These are phyloP conservation scores for Xiphophorus couchianus DNA, from an alignment of 2,113 vertebrate species.

Conservation along the genomic window DNA sequence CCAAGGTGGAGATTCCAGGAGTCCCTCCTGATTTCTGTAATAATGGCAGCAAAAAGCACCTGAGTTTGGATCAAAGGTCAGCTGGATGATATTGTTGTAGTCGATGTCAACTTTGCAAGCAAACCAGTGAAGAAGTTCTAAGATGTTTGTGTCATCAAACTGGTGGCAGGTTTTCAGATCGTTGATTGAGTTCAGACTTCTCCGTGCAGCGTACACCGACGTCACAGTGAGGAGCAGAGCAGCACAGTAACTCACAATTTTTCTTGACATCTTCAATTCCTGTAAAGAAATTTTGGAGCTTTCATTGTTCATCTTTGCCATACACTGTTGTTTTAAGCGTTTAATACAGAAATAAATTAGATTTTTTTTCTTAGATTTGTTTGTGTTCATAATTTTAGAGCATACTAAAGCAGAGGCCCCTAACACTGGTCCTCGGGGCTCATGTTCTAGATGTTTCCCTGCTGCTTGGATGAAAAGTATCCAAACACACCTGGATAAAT, in stretches of 20 bases:
- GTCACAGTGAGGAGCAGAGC: background rate
- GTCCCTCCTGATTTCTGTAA: background rate
- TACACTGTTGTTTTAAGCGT: background rate
- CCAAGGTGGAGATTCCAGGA: rapidly evolving
- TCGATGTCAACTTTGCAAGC: background rate
- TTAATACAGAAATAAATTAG: background rate
- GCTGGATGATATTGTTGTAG: background rate
- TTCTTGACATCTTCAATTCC: conserved; percentile 2
- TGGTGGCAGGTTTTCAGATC: background rate
- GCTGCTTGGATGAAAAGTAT: too few species aligned
- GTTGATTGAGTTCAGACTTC: background rate
- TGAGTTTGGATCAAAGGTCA: background rate
- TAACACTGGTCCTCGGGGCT: too few species aligned
- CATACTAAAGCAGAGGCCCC: background rate
- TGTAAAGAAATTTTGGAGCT: background rate
- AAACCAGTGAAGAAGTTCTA: conserved; percentile 28
- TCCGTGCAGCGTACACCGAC: background rate
- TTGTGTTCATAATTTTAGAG: background rate
- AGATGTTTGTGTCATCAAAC: background rate
- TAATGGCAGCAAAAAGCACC: background rate
- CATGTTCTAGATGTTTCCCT: too few species aligned
- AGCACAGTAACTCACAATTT: background rate
- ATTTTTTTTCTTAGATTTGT: background rate
- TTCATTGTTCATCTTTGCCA: background rate
- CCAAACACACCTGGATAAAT: too few species aligned